Base-by-base conservation (phyloP, 2,113 vertebrate species). In the Myiopsitta monachus region DNA sequence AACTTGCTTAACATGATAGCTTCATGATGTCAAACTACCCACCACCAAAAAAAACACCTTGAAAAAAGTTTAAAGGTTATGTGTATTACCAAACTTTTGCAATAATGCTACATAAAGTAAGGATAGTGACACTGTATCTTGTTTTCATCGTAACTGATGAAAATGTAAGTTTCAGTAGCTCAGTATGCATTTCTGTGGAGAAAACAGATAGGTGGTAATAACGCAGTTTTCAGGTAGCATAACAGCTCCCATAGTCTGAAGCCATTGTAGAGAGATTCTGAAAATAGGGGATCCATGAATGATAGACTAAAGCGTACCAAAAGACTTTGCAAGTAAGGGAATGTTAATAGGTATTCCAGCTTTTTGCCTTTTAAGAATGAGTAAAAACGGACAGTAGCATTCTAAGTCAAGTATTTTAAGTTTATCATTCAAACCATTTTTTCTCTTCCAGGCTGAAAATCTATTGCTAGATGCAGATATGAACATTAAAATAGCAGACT, bases 401-500 rank as follows among this genome's bases (percentile, higher is more conserved):
- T 70, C 17, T 74, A 41, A 80, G 57, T 66, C 9, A 44, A 44
- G 22, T 63, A 47, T 76, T 86, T 88, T 49, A 49, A 49, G 47
- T 49, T 49, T 92, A 76, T 94, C 52, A 94, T 94, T 78, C 46
- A 52, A 75, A 59, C 36, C 59, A 55, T 97, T 96, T 90, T 90
- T 97, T 96, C 77, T 97, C 64, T 97, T 94, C 68, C 97, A 99
- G 99, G 99, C 99, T 87, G 99, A 99, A 98, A 99, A 99, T 98
- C 97, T 99, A 51, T 98, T 99, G 77, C 98, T 99, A 82, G 99
- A 99, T 94, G 99, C 99, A 43, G 99, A 99, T 98, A 99, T 99
- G 99, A 99, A 99, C 98, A 99, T 99, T 96, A 99, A 99, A 98
- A 99, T 99, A 92, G 99, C 99, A 46, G 99, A 99, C 94, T 99